Evolutionary conservation across 2,113 vertebrate species (phyloP).

Genomic region (Chaenocephalus aceratus): DNA sequence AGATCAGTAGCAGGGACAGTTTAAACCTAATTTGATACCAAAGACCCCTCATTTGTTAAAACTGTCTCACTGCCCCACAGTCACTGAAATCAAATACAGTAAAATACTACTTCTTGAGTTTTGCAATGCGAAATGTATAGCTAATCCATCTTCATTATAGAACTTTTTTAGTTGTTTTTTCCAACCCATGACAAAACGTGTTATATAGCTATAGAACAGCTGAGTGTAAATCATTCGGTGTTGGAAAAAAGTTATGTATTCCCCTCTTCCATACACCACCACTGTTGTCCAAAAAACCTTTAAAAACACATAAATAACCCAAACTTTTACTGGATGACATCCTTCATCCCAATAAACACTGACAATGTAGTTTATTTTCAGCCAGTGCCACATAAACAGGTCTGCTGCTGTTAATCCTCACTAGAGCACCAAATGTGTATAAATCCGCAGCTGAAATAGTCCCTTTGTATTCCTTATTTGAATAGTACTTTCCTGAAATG

Average conservation of each 20-base stretch:
- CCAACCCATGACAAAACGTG: not conserved
- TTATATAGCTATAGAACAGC: too few relatives aligned
- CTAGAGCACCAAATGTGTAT: not conserved
- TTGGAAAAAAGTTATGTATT: not conserved
- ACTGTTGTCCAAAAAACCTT: not conserved
- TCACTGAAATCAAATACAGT: not conserved
- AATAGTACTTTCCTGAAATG: too few relatives aligned
- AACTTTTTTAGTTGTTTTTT: too few relatives aligned
- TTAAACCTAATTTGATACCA: slow-evolving; percentile 5
- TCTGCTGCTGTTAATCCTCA: not conserved
- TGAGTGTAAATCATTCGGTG: not conserved
- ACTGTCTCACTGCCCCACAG: not conserved
- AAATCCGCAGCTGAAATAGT: not conserved
- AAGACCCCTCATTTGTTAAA: not conserved
- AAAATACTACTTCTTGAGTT: not conserved
- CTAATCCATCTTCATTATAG: too few relatives aligned
- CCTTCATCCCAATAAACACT: not conserved
- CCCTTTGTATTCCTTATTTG: not conserved
- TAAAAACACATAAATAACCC: not conserved
- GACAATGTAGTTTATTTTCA: not conserved
- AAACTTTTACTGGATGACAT: not conserved
- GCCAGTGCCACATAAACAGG: not conserved
- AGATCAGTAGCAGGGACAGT: slow-evolving; percentile 9
- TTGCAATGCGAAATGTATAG: not conserved
- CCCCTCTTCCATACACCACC: not conserved